These are phyloP conservation scores for Cliona cf. orientalis DNA, from an alignment of 37 sponge, comb jelly and placozoan species.

Conservation along the genomic window DNA sequence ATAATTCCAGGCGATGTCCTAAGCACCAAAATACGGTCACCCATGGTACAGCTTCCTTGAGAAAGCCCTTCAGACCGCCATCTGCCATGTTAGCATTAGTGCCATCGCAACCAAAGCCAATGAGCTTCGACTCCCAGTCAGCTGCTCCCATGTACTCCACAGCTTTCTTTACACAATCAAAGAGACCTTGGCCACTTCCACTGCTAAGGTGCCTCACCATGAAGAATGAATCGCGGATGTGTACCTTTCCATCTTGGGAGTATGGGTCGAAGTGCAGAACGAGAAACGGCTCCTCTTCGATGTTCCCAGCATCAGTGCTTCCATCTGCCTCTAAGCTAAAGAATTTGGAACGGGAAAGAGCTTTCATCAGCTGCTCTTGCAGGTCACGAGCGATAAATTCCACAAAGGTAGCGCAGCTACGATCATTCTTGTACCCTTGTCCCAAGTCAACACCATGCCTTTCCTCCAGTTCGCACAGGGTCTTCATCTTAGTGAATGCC, in stretches of 20 bases:
- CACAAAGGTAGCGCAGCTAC: no score
- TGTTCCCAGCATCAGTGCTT: no score
- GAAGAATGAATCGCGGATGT: slow-evolving; percentile 22
- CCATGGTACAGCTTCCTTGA: no score
- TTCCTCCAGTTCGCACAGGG: no score
- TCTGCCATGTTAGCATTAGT: slow-evolving; percentile 30
- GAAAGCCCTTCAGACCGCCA: slow-evolving; percentile 37
- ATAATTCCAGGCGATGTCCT: slow-evolving; percentile 59
- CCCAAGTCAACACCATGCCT: slow-evolving; percentile 35
- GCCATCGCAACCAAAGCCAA: slow-evolving; percentile 62
- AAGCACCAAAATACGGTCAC: slow-evolving; percentile 66
- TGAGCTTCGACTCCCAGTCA: slow-evolving; percentile 42
- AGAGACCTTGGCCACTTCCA: slow-evolving; percentile 30
- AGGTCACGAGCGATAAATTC: no score
- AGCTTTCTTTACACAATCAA: slow-evolving; percentile 6
- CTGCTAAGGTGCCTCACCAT: slow-evolving; percentile 11
- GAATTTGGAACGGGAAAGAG: neutral
- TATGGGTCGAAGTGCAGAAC: no score
- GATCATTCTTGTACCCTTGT: slow-evolving; percentile 17
- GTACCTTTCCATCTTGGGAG: no score
- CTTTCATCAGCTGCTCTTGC: no score
- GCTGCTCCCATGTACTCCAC: no score
- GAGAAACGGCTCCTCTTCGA: no score
- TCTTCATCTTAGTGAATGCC: slow-evolving; percentile 9
- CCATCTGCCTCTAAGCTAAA: no score